phyloP scores from a whole-genome alignment of 2,888 invertebrate species.

The Pseudococcus viburni region DNA sequence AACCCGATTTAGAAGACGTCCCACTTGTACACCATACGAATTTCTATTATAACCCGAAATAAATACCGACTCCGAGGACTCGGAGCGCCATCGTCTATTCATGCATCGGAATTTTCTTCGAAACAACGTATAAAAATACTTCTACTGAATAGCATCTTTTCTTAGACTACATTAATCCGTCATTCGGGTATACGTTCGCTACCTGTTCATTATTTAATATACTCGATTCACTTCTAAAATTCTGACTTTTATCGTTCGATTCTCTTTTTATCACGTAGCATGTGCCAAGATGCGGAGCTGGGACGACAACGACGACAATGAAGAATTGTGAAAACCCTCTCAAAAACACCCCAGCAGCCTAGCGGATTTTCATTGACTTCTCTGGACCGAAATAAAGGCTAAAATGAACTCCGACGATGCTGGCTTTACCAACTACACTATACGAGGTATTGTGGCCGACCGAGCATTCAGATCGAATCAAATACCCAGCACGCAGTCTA shows the following conservation, averaged over 20 bases:
- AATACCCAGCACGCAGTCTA: constrained; percentile 42
- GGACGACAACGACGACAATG: background rate
- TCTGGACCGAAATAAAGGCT: background rate
- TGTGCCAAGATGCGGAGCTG: background rate
- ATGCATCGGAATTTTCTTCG: constrained; percentile 5
- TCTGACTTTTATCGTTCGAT: constrained; percentile 6
- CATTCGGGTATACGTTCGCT: background rate
- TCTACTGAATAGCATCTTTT: background rate
- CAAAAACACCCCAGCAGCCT: background rate
- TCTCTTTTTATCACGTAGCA: constrained; percentile 3
- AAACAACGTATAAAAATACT: background rate
- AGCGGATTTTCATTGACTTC: constrained; percentile 25
- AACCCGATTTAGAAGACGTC: background rate
- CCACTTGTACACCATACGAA: background rate
- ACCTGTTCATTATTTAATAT: constrained; percentile 44
- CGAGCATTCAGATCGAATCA: background rate
- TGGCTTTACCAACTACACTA: background rate
- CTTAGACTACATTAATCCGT: constrained; percentile 23
- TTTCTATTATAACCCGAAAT: background rate
- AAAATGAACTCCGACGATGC: constrained; percentile 20
- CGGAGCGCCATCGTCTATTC: background rate
- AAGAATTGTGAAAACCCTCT: constrained; percentile 5
- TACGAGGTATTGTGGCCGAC: background rate
- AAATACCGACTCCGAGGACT: background rate
- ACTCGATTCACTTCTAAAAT: background rate